Percentiles rank a stretch among this genome's conserved stretches.
Conservation (phyloP, 2,888 invertebrate genomes). For the Callinectes sapidus region DNA sequence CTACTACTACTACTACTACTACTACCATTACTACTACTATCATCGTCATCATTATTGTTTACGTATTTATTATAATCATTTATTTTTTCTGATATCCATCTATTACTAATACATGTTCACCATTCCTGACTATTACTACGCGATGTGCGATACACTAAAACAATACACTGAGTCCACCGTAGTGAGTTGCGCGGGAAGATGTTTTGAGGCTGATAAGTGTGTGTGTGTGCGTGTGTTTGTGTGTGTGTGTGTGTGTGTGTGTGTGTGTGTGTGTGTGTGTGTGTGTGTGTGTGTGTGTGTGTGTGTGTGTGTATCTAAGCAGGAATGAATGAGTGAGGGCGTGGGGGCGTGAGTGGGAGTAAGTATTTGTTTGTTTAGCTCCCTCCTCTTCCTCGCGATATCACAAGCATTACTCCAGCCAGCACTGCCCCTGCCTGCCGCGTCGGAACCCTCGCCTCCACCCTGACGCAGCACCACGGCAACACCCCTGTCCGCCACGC, state of each 20-base stretch:
- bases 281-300: conserved; percentile 41
- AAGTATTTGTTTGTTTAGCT: conserved; percentile 19
- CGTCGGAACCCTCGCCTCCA: not conserved
- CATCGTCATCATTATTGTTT: too few relatives aligned
- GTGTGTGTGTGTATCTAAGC: conserved; percentile 38
- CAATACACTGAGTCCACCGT: not conserved
- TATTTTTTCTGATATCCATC: not conserved
- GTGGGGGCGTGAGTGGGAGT: not conserved
- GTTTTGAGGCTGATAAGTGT: not conserved
- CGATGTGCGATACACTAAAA: not conserved
- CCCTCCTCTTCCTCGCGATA: not conserved
- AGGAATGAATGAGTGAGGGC: not conserved
- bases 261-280: conserved; percentile 42
- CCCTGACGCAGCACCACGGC: not conserved
- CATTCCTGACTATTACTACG: not conserved
- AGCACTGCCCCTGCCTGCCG: not conserved
- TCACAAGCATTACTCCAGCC: not conserved
- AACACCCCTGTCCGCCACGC: not conserved
- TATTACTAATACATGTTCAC: not conserved
- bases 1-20: too few relatives aligned
- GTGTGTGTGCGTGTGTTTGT: conserved; percentile 6
- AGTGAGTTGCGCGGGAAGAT: not conserved
- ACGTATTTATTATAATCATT: too few relatives aligned
- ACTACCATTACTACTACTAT: too few relatives aligned
- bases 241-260: conserved; percentile 29